Evolutionary conservation across 2,113 vertebrate species (phyloP), one percentile per base, ranked within the genome.

Genomic region (Pelvicachromis taeniatus): DNA sequence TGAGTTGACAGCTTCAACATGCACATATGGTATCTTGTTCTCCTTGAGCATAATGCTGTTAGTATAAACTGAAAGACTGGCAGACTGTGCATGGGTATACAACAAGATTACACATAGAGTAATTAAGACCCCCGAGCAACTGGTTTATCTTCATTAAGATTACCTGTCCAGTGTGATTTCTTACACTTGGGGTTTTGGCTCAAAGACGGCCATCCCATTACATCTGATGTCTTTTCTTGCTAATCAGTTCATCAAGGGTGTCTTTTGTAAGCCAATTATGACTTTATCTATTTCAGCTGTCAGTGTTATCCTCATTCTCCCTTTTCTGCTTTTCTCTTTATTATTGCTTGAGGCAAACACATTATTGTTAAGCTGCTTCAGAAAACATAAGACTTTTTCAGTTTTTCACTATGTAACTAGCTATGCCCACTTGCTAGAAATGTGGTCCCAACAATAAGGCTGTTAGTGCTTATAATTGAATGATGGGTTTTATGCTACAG

Each of bases 121-220:
- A 89, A 95, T 95, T 92, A 94, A 87, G 85, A 90, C 78, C 84
- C 79, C 19, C 16, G n/a, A 85, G 85, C 78, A 78, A 40, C 70
- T 56, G 83, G 81, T 90, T 94, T 81, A 86, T 94, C 93, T 93
- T 92, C 79, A 85, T 93, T 92, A 85, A 84, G 78, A 86, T 89
- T 78, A 92, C 82, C 87, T 92, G 91, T 91, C 87, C 58, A 11
- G 7, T 19, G 75, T 73, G 77, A 75, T 90, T 90, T 87, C 84
- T 90, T 81, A 45, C 53, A 26, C 78, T 40, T 35, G 84, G 48
- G 50, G 84, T 63, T 85, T 87, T 85, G 75, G 59, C 58, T 87
- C 75, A 45, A 85, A 70, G 45, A 78, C 81, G 58, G 82, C 87
- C 59, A 53, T 40, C 1, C 17, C 23, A 82, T 94, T 79, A 92